These are phyloP conservation scores for Ellobium chinense DNA, from an alignment of 2,888 invertebrate species.

Conservation along the genomic window DNA sequence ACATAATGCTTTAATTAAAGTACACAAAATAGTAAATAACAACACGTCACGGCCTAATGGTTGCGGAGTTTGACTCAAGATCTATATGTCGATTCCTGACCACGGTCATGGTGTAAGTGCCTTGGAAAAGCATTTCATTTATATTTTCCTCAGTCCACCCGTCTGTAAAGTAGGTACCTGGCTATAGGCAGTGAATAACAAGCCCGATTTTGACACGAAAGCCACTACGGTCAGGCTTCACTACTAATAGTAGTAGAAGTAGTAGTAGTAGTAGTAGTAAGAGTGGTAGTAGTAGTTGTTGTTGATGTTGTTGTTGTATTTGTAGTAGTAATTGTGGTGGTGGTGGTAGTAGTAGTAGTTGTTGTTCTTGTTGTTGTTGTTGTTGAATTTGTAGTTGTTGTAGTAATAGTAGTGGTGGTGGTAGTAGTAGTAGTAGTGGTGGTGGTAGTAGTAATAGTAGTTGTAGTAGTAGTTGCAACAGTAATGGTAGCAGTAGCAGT, in stretches of 20 bases:
- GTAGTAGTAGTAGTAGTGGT: conserved; percentile 24
- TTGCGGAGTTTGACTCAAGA: too few species aligned
- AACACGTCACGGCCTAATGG: too few species aligned
- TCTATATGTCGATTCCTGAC: too few species aligned
- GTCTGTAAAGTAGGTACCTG: too few species aligned
- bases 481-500: conserved; percentile 1
- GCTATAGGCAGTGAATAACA: too few species aligned
- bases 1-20: too few species aligned
- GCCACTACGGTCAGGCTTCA: too few species aligned
- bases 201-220: too few species aligned
- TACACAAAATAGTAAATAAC: too few species aligned
- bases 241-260: conserved; percentile 21
- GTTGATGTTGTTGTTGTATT: conserved; percentile 6
- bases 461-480: conserved; percentile 6
- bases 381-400: conserved; percentile 10
- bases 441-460: conserved; percentile 23
- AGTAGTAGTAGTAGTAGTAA: conserved; percentile 23
- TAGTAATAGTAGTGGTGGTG: conserved; percentile 23
- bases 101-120: too few species aligned
- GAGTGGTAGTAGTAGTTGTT: conserved; percentile 17
- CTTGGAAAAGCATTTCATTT: too few species aligned
- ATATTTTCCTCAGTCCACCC: too few species aligned
- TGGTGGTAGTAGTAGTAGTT: conserved; percentile 8
- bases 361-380: conserved; percentile 4
- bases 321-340: conserved; percentile 12